Base-by-base conservation (phyloP, 37 sponge, comb jelly and placozoan genomes). In the Dysidea cf. avara region DNA sequence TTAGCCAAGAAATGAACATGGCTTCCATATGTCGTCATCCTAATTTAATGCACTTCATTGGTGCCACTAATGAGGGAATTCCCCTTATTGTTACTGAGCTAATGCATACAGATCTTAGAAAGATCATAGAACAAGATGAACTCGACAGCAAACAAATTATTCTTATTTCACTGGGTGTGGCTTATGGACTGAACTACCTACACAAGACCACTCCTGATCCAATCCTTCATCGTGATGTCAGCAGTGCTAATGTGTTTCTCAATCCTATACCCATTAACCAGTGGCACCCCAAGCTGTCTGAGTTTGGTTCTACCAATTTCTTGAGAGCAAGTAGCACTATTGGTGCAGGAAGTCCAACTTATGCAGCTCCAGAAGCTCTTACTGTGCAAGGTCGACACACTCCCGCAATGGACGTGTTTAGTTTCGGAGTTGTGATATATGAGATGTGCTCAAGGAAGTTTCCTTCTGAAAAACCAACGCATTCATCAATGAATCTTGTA, bases 301-400 rank as follows among this genome's bases (percentile, higher is more conserved):
- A 86, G 47, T 86, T 67, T 69, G 87, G 87, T 20, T 73, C 87
- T 21, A 61, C 76, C 57, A 86, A 86, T 66, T 86, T 87, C 43
- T 14, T 76, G 29, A 16, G 62, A 21, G 52, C 64, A 12, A 34
- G 56, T 38, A 0, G 24, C 28, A 78, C 86, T 0, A 33, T 21
- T 22, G 57, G 35, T 26, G 79, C 86, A 14, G 86, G 86, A 0
- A 39, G 43, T 21, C 65, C 68, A 2, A 37, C 68, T 30, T 86
- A 86, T 61, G 87, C 81, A 39, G 87, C 87, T 30, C 87, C 87
- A 29, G 87, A 86, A 52, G 69, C 81, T 24, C n/a, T n/a, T n/a
- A 30, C 24, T 64, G 50, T 36, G 7, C 65, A 67, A 0, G 55
- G 40, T 53, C 53, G 22, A 16, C 87, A 86, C 38, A 43, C 49